Percentiles rank a stretch among this genome's conserved stretches.
Evolutionary conservation across 2,888 invertebrate genomes (phyloP).

Genomic region (Scaptomyza tumidula): DNA sequence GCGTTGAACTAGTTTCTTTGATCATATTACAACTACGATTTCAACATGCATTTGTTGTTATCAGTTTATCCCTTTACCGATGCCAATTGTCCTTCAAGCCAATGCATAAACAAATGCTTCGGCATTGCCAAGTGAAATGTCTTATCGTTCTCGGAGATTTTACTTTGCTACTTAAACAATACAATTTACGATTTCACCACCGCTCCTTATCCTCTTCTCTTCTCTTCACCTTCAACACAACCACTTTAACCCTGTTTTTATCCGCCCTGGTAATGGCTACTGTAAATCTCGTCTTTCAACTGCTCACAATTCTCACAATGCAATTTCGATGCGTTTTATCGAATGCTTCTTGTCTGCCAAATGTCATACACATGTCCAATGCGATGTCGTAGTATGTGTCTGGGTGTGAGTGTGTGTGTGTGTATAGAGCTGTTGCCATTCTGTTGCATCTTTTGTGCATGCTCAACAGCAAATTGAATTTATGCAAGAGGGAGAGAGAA

Average conservation of each 20-base stretch:
- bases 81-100: slow-evolving; percentile 18
- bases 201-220: background rate
- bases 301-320: slow-evolving; percentile 69
- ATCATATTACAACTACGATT: slow-evolving; percentile 9
- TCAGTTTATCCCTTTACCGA: slow-evolving; percentile 22
- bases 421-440: slow-evolving; percentile 50
- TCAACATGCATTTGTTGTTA: slow-evolving; percentile 23
- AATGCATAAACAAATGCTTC: slow-evolving; percentile 48
- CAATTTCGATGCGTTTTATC: slow-evolving; percentile 75
- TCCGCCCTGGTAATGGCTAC: slow-evolving; percentile 44
- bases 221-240: background rate
- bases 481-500: slow-evolving; percentile 50
- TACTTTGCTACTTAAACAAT: slow-evolving; percentile 64
- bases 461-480: slow-evolving; percentile 73
- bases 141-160: slow-evolving; percentile 53
- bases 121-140: slow-evolving; percentile 49
- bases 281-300: slow-evolving; percentile 71
- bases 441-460: slow-evolving; percentile 74
- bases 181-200: slow-evolving; percentile 37
- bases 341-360: slow-evolving; percentile 66
- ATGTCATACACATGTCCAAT: slow-evolving; percentile 70
- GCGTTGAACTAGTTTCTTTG: slow-evolving; percentile 1
- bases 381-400: background rate
- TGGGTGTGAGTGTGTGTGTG: background rate
- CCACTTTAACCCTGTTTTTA: background rate